Evolutionary conservation across 53 echinoderm and acorn worm species (phyloP), one percentile per base, ranked within the genome.

Genomic region (Echinometra lucunter): DNA sequence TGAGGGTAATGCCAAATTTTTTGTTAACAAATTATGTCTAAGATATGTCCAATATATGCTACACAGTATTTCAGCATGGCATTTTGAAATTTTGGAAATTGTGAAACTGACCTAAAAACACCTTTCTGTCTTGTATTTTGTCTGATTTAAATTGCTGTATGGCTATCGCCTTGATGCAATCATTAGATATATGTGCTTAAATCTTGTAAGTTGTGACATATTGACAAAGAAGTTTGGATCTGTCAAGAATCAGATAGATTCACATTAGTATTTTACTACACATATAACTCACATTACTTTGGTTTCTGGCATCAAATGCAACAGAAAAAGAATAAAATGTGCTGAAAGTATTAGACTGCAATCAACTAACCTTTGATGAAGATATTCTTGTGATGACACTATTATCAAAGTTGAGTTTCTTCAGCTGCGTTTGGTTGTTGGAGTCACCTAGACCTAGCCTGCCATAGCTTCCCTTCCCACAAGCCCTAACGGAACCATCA

Each of bases 381-480:
- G 97, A 98, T 75, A 98, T 96, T 93, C 96, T 98, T 27, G 97
- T 96, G 74, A 98, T 97, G 49, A 97, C 92, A 69, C 97, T 97
- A 37, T 96, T 98, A 57, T 98, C 98, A 94, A 98, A 97, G 93
- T 98, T 98, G 95, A 98, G 97, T 82, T 98, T 98, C 96, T 98
- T 98, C 34, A 98, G 97, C 91, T 98, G 98, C 37, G 98, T 97
- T 69, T 98, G 98, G 94, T 98, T 98, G 88, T 98, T 98, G 23
- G 98, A 98, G 63, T 98, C 98, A 6, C 98, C 98, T 1, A 98
- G 96, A 17, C 98, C 98, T 69, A 98, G 95, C 89, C 98, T 91
- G 45, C 98, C 98, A 74, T 98, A 98, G 96, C 98, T 98, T 15
- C 98, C 98, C 90, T 98, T 98, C 23, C 98, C 98, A 69, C 98